Percentiles rank a stretch among this genome's conserved stretches.
phyloP scores from a whole-genome alignment of 2,113 vertebrate species.

The Chionodraco myersi region DNA sequence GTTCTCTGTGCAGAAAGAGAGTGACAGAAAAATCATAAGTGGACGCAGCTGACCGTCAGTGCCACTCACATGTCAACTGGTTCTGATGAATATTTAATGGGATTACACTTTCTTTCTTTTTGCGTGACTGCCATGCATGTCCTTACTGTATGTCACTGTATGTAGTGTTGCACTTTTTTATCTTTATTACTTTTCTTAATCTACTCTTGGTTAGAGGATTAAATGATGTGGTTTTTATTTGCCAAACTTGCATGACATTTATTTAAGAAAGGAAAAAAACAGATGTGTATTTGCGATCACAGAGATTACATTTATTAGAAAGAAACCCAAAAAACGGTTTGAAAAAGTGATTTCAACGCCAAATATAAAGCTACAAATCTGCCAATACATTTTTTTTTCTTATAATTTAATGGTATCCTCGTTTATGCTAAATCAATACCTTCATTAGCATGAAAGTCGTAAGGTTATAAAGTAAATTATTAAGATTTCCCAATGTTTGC shows the following conservation, averaged over 20 bases:
- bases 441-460: background rate
- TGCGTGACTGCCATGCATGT: background rate
- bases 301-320: constrained; percentile 16
- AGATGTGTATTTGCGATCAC: constrained; percentile 4
- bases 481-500: background rate
- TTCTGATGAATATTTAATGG: constrained; percentile 51
- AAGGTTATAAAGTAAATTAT: constrained; percentile 17
- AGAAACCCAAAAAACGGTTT: background rate
- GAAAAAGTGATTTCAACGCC: constrained; percentile 26
- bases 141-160: background rate
- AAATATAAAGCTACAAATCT: constrained; percentile 39
- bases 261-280: constrained; percentile 28
- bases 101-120: constrained; percentile 8
- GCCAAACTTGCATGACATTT: constrained; percentile 34
- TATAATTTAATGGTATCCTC: constrained; percentile 5
- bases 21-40: constrained; percentile 43
- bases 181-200: constrained; percentile 42
- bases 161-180: background rate
- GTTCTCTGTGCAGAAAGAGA: constrained; percentile 60
- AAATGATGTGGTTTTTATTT: constrained; percentile 38
- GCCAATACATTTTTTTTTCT: background rate
- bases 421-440: constrained; percentile 21
- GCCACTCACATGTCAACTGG: constrained; percentile 58
- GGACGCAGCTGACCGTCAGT: constrained; percentile 34
- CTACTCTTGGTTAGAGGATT: constrained; percentile 25